These are phyloP conservation scores for Parotocinclus haroldoi DNA, from an alignment of 2,797 vertebrate species.

Conservation along the genomic window DNA sequence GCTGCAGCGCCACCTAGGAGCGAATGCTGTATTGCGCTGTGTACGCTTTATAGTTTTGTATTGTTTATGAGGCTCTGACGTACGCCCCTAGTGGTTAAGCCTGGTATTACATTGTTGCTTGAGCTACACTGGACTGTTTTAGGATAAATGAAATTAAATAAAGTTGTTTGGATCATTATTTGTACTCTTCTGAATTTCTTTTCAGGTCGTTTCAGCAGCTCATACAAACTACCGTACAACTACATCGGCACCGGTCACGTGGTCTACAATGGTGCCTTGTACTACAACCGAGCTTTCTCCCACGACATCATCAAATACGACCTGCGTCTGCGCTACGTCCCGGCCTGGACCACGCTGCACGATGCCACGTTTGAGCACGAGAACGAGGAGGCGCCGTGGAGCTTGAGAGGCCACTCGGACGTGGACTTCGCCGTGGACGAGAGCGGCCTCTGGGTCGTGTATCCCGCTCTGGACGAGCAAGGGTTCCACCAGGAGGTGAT, in stretches of 20 bases:
- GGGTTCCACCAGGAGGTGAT: conserved; percentile 90
- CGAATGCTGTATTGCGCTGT: too few species aligned
- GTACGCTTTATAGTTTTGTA: too few species aligned
- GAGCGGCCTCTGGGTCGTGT: conserved; percentile 90
- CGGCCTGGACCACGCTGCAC: conserved; percentile 87
- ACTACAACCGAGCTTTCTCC: conserved; percentile 92
- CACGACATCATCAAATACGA: conserved; percentile 90
- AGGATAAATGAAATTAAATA: too few species aligned
- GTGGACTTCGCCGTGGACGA: conserved; percentile 91
- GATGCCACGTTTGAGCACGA: conserved; percentile 80
- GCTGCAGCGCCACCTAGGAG: too few species aligned
- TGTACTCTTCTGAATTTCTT: conserved; percentile 8
- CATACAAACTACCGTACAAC: conserved; percentile 92
- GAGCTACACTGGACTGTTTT: too few species aligned
- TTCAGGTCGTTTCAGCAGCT: conserved; percentile 84
- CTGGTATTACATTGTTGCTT: too few species aligned
- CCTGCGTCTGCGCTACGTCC: conserved; percentile 83
- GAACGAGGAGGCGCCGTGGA: conserved; percentile 71
- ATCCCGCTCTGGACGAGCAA: conserved; percentile 86
- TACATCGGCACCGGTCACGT: conserved; percentile 91
- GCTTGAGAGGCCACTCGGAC: conserved; percentile 76
- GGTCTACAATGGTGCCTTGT: conserved; percentile 85
- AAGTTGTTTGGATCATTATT: background rate
- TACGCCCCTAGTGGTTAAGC: too few species aligned
- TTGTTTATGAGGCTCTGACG: too few species aligned